phyloP scores from a whole-genome alignment of 2,113 vertebrate genomes.

The Seriola rivoliana region DNA sequence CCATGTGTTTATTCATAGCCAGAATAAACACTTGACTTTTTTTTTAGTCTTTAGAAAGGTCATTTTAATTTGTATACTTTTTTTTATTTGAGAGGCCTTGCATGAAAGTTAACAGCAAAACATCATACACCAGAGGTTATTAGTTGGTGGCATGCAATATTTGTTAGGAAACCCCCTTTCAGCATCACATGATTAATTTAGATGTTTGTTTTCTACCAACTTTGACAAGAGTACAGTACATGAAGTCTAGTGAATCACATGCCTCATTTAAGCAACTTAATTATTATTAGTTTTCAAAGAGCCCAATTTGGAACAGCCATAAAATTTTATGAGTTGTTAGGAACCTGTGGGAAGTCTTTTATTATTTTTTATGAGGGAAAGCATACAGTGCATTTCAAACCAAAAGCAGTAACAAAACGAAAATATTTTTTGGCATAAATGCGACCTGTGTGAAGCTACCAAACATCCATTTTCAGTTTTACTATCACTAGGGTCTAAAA shows the following conservation, averaged over 20 bases:
- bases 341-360: slow-evolving; percentile 72
- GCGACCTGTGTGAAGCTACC: neutral
- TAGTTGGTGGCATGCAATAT: neutral
- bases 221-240: slow-evolving; percentile 54
- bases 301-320: slow-evolving; percentile 78
- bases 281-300: slow-evolving; percentile 84
- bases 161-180: neutral
- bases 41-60: slow-evolving; percentile 18
- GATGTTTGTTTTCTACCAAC: slow-evolving; percentile 30
- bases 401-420: slow-evolving; percentile 40
- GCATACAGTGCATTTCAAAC: slow-evolving; percentile 50
- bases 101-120: slow-evolving; percentile 16
- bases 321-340: slow-evolving; percentile 81
- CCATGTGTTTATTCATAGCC: slow-evolving; percentile 34
- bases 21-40: slow-evolving; percentile 18
- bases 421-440: slow-evolving; percentile 26
- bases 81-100: slow-evolving; percentile 6
- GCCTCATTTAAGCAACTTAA: slow-evolving; percentile 83
- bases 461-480: slow-evolving; percentile 28
- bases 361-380: slow-evolving; percentile 71
- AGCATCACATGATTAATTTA: slow-evolving; percentile 36
- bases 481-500: slow-evolving; percentile 5
- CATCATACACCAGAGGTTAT: neutral
- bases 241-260: slow-evolving; percentile 66
- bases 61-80: slow-evolving; percentile 19